Conservation (phyloP, 1,140 invertebrate species). For the Hylyphantes graminicola region DNA sequence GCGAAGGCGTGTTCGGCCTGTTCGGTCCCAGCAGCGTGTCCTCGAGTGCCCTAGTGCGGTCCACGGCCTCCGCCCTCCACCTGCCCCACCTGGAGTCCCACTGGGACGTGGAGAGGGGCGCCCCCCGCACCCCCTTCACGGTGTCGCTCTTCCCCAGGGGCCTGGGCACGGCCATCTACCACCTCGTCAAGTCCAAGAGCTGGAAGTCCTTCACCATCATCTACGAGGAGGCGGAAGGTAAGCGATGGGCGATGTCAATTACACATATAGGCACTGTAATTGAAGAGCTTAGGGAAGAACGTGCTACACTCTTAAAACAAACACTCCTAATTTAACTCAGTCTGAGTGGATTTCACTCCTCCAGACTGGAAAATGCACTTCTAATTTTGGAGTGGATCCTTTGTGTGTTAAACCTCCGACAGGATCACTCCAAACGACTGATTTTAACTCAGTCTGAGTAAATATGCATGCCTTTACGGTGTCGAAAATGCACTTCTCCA, state of each 20-base stretch:
- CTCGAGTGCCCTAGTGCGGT: slow-evolving; percentile 91
- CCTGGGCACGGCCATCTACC: slow-evolving; percentile 89
- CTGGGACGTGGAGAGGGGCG: slow-evolving; percentile 57
- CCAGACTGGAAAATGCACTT: no score
- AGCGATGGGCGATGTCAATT: slow-evolving; percentile 25
- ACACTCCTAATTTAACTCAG: no score
- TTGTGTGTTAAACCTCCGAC: no score
- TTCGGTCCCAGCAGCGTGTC: slow-evolving; percentile 92
- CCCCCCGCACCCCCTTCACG: slow-evolving; percentile 81
- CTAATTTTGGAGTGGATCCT: no score
- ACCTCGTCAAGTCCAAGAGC: slow-evolving; percentile 86
- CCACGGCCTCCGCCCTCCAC: slow-evolving; percentile 95
- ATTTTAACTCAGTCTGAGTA: no score
- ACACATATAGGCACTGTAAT: no score
- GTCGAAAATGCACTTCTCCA: no score
- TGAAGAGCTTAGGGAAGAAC: no score
- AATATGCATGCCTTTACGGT: no score
- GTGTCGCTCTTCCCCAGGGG: slow-evolving; percentile 94
- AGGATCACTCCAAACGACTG: no score
- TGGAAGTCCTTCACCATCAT: slow-evolving; percentile 96
- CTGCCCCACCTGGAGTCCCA: slow-evolving; percentile 91
- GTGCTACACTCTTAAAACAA: no score
- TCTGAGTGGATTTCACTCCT: no score
- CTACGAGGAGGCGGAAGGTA: slow-evolving; percentile 92
- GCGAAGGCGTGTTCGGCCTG: slow-evolving; percentile 88